phyloP scores from a whole-genome alignment of 2,888 invertebrate genomes.

The Cheilosia impressa region DNA sequence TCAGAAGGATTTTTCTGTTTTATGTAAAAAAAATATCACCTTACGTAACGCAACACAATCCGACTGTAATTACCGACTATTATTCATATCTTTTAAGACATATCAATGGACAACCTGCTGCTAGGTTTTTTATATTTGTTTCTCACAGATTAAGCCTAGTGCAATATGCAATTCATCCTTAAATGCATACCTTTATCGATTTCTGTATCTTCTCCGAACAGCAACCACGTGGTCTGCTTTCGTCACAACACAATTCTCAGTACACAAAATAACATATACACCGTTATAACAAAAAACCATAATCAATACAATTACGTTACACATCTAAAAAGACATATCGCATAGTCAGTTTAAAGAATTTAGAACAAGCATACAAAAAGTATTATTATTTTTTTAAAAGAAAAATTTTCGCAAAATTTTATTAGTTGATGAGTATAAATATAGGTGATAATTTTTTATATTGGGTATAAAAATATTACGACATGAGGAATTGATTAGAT shows the following conservation, averaged over 20 bases:
- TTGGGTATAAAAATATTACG: conserved; percentile 71
- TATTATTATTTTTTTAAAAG: conserved; percentile 47
- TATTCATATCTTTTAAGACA: no score
- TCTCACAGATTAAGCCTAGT: no score
- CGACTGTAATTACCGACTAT: no score
- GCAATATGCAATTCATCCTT: no score
- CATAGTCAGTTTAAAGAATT: conserved; percentile 64
- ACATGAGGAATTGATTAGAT: conserved; percentile 75
- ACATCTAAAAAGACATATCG: conserved; percentile 75
- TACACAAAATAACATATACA: conserved; percentile 2
- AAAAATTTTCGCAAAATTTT: conserved; percentile 45
- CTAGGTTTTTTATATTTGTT: no score
- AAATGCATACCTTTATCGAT: no score
- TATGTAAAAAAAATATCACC: no score
- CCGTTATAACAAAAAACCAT: conserved; percentile 18
- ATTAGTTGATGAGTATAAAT: conserved; percentile 60
- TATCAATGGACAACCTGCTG: no score
- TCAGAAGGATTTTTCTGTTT: no score
- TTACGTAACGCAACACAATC: no score
- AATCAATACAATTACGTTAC: conserved; percentile 30
- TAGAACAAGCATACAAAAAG: conserved; percentile 47
- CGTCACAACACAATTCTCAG: conserved; percentile 4
- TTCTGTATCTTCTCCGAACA: no score
- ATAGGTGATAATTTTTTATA: conserved; percentile 67
- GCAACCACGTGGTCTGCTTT: background rate